phyloP scores from a whole-genome alignment of 2,888 invertebrate genomes.

The Melinaea marsaeus region DNA sequence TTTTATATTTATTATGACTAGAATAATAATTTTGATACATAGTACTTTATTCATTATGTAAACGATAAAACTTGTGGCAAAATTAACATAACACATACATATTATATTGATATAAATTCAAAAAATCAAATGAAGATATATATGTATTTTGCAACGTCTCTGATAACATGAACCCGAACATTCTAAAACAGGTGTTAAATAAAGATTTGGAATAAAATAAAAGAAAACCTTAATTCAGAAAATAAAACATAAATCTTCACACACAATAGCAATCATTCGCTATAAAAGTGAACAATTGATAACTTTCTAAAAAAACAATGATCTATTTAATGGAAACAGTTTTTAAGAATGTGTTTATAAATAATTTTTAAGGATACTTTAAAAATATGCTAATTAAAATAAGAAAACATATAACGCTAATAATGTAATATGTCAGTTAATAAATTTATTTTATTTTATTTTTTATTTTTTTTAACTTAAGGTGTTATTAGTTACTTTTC shows the following conservation, averaged over 20 bases:
- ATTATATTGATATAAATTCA: neutral
- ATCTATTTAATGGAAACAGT: neutral
- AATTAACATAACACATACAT: neutral
- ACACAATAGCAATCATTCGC: slow-evolving; percentile 1
- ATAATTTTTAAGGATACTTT: too few relatives aligned
- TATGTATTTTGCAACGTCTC: neutral
- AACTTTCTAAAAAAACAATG: neutral
- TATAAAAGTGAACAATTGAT: neutral
- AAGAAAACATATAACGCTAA: too few relatives aligned
- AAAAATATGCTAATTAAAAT: too few relatives aligned
- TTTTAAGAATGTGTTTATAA: neutral
- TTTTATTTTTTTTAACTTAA: too few relatives aligned
- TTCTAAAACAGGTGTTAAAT: slow-evolving; percentile 16
- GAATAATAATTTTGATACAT: neutral
- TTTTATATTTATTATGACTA: slow-evolving; percentile 7
- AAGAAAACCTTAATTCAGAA: slow-evolving; percentile 4
- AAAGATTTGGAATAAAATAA: slow-evolving; percentile 8
- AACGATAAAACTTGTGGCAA: slow-evolving; percentile 8
- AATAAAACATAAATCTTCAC: neutral
- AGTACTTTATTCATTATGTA: slow-evolving; percentile 8
- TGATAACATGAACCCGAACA: slow-evolving; percentile 3
- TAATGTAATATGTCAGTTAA: too few relatives aligned
- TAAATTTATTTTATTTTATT: too few relatives aligned
- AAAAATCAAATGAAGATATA: neutral
- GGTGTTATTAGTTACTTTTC: too few relatives aligned